phyloP scores from a whole-genome alignment of 1,140 invertebrate species.

The Camponotus floridanus region DNA sequence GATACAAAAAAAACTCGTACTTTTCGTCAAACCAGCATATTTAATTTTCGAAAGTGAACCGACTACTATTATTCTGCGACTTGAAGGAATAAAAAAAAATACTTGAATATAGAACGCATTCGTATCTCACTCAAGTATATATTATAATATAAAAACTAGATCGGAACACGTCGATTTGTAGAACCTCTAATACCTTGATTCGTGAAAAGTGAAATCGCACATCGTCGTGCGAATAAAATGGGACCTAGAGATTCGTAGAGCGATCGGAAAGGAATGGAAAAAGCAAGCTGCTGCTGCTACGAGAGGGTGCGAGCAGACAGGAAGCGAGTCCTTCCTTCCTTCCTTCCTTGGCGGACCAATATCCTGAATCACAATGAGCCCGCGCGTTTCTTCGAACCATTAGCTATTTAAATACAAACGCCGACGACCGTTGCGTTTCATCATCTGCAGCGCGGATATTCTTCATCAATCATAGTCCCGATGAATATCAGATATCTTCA shows the following conservation, averaged over 20 bases:
- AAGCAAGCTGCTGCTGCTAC: conserved; percentile 43
- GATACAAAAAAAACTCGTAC: background rate
- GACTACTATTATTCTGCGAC: background rate
- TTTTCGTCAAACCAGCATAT: background rate
- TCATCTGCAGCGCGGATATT: background rate
- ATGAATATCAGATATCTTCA: background rate
- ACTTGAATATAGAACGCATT: conserved; percentile 32
- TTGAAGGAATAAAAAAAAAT: conserved; percentile 3
- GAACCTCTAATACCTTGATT: background rate
- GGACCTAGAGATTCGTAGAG: conserved; percentile 48
- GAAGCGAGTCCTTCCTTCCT: conserved; percentile 81
- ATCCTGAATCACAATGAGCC: conserved; percentile 84
- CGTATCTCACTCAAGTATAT: background rate
- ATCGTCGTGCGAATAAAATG: background rate
- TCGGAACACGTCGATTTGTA: background rate
- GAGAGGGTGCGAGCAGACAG: conserved; percentile 75
- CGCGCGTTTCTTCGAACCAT: conserved; percentile 76
- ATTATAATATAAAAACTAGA: background rate
- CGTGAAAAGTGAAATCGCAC: conserved; percentile 16
- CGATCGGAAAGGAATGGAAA: conserved; percentile 53
- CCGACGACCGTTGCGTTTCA: conserved; percentile 45
- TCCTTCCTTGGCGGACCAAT: conserved; percentile 80
- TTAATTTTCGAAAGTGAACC: background rate
- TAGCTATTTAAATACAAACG: conserved; percentile 79
- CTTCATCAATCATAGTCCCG: background rate